A percentile compares a stretch with the other conserved stretches of the same genome.
phyloP scores from a whole-genome alignment of 1,140 invertebrate genomes.

The Hormaphis cornu region DNA sequence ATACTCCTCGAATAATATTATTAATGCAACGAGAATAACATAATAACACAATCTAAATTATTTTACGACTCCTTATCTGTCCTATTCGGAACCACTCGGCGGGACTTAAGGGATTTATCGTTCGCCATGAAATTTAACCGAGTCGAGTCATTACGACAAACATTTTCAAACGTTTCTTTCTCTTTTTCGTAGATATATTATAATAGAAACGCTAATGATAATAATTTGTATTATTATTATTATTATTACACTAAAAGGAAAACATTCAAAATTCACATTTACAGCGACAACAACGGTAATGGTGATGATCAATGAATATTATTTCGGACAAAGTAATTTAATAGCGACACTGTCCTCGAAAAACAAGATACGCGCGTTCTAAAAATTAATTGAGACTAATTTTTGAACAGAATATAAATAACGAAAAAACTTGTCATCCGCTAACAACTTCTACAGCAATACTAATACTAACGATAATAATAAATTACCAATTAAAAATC shows the following conservation, averaged over 20 bases:
- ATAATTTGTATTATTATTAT: not conserved
- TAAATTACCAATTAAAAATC: conserved; percentile 26
- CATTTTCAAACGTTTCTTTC: not conserved
- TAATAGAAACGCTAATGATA: not conserved
- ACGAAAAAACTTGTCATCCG: conserved; percentile 28
- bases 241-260: not conserved
- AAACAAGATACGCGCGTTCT: not conserved
- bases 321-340: conserved; percentile 28
- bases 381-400: conserved; percentile 30
- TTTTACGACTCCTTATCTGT: conserved; percentile 20
- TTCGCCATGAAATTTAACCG: conserved; percentile 8
- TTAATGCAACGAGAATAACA: conserved; percentile 14
- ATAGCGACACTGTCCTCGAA: conserved; percentile 20
- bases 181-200: not conserved
- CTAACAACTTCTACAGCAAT: conserved; percentile 14
- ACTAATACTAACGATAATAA: conserved; percentile 26
- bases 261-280: conserved; percentile 21
- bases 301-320: conserved; percentile 27
- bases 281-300: conserved; percentile 4
- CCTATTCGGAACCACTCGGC: not conserved
- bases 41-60: conserved; percentile 15
- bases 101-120: conserved; percentile 10
- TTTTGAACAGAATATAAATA: conserved; percentile 30
- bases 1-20: conserved; percentile 10
- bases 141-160: not conserved